These are phyloP conservation scores for Drosophila tropicalis DNA, from an alignment of 1,140 invertebrate species.

Conservation along the genomic window DNA sequence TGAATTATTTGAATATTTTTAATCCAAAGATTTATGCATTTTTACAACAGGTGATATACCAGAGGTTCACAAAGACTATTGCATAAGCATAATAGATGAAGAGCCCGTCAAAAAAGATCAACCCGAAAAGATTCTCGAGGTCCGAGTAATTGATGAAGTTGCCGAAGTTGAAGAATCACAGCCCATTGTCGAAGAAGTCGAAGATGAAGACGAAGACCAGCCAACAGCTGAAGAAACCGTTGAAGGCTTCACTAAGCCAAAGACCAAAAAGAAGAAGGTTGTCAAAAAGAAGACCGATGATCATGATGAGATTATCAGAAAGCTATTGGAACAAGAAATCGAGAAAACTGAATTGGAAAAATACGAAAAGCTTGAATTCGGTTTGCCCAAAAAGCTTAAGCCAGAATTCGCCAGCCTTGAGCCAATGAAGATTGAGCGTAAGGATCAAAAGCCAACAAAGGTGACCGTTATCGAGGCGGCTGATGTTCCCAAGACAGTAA, in stretches of 20 bases:
- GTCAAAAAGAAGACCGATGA: slow-evolving; percentile 76
- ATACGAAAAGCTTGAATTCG: slow-evolving; percentile 77
- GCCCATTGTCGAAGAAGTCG: slow-evolving; percentile 69
- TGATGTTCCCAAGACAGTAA: slow-evolving; percentile 71
- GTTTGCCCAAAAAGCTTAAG: slow-evolving; percentile 73
- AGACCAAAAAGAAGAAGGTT: slow-evolving; percentile 72
- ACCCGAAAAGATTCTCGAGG: slow-evolving; percentile 61
- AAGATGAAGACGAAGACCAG: slow-evolving; percentile 59
- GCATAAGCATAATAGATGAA: slow-evolving; percentile 73
- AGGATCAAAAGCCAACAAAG: slow-evolving; percentile 79
- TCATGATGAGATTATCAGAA: slow-evolving; percentile 78
- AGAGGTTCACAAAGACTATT: slow-evolving; percentile 71
- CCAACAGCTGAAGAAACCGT: slow-evolving; percentile 35
- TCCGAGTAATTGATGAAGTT: slow-evolving; percentile 70
- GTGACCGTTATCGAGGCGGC: slow-evolving; percentile 70
- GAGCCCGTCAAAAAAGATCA: slow-evolving; percentile 64
- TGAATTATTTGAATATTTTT: slow-evolving; percentile 8
- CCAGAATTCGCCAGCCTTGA: slow-evolving; percentile 71
- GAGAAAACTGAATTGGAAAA: slow-evolving; percentile 81
- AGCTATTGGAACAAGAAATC: slow-evolving; percentile 76
- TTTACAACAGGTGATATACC: slow-evolving; percentile 73
- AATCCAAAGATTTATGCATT: slow-evolving; percentile 44
- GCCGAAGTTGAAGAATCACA: slow-evolving; percentile 62
- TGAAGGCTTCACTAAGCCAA: slow-evolving; percentile 61
- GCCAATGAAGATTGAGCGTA: slow-evolving; percentile 76